Base-by-base conservation (phyloP, 2,113 vertebrate species). In the Agelaius phoeniceus region DNA sequence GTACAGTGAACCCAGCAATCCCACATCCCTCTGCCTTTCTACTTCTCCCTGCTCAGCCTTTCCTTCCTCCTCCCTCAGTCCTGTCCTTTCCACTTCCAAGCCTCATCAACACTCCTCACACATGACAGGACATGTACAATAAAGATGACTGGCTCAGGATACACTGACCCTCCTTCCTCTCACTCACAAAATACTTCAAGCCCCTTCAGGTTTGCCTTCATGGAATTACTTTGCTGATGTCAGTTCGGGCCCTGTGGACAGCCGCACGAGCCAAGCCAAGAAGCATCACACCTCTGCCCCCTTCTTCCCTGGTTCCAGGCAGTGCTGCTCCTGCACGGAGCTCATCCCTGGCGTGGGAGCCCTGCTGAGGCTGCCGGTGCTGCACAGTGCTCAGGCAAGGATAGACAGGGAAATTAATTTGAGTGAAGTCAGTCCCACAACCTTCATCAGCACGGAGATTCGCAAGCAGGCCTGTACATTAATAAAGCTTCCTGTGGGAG, bases 401-500 rank as follows among this genome's bases (percentile, higher is more conserved):
- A 89, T 3, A 89, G 82, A 74, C 75, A 44, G 90, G 87, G 76
- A 95, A 90, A 95, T 87, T 80, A 77, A 91, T 93, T 33, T 84
- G 90, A 87, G 73, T 6, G 33, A 92, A 94, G 93, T 93, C 77
- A 93, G 91, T 96, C 85, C 94, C 94, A 91, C 83, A 95, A 92
- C 94, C 86, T 94, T 79, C 86, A 94, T 92, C 83, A 85, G 89
- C 77, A 26, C 63, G 78, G 86, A 94, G 94, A 93, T 88, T 87
- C 79, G 2, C 82, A 87, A 96, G 93, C 95, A 86, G 91, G 93
- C 94, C 95, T 69, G 93, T 84, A 96, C 94, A 93, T 92, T 93
- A 96, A 97, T 96, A 96, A 96, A 93, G 83, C 93, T 96, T 95
- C 95, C 91, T 96, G 94, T 89, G 89, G 84, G 95, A 96, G 95